Conservation (phyloP, 2,113 vertebrate genomes). For the pig (Sus scrofa) region DNA sequence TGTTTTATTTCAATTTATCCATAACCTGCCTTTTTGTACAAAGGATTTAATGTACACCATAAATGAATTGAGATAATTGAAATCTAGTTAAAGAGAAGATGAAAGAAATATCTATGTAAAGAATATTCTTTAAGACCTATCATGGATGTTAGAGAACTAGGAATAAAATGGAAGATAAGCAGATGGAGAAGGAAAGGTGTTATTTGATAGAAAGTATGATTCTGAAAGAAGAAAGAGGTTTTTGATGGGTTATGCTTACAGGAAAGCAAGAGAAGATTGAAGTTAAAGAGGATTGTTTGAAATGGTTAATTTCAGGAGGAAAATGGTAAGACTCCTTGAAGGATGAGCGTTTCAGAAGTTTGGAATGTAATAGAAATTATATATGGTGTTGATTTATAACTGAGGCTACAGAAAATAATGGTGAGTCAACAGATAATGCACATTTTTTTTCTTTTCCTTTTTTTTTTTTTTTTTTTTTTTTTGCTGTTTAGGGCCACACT, state of each 20-base stretch:
- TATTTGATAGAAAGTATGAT: neutral
- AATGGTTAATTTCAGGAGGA: constrained; percentile 35
- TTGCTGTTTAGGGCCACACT: no score
- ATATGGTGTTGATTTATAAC: constrained; percentile 52
- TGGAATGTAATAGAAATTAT: constrained; percentile 49
- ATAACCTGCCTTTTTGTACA: constrained; percentile 37
- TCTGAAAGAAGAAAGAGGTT: constrained; percentile 40
- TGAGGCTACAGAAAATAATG: constrained; percentile 47
- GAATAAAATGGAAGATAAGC: constrained; percentile 7
- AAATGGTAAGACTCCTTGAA: constrained; percentile 12
- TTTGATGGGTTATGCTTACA: constrained; percentile 22
- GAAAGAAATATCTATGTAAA: constrained; percentile 52
- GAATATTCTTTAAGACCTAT: neutral
- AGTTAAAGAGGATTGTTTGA: constrained; percentile 36
- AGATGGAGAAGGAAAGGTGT: constrained; percentile 7
- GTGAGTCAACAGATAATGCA: neutral
- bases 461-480: no score
- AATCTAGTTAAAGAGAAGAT: constrained; percentile 20
- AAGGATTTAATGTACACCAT: neutral
- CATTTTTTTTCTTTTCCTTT: neutral
- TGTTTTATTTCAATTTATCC: constrained; percentile 54
- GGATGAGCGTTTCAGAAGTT: constrained; percentile 33
- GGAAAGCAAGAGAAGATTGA: neutral
- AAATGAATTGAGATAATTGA: constrained; percentile 57
- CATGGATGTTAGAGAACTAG: constrained; percentile 19